Base-by-base conservation (phyloP, 1,140 invertebrate species). In the Caenorhabditis inopinata region DNA sequence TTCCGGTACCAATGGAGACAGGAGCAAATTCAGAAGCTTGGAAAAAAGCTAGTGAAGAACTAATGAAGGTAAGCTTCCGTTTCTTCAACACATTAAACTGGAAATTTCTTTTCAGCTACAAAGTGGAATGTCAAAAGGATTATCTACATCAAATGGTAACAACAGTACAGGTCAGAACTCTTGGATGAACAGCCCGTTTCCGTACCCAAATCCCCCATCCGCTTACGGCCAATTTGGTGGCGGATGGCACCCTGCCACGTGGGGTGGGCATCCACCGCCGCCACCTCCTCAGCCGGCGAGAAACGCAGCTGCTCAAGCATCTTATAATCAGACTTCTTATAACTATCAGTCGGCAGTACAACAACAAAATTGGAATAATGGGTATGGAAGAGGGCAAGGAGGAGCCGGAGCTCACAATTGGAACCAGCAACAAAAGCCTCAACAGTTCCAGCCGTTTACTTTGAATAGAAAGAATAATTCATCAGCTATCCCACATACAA, bases 381-480 rank as follows among this genome's bases (percentile, higher is more conserved):
- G 75, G 47, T 49, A 49, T 23, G 32, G 47, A 25, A 38, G 21
- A n/a, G 46, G 46, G 14, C 49, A 42, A 23, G 53, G 73, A 14
- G 75, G 75, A 76, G n/a, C n/a, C n/a, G 48, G 49, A 68, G 76
- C 21, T 14, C 23, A 25, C 53, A 51, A 45, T 16, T 45, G 76
- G 53, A 49, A 18, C 29, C 49, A 75, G 18, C 73, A 75, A 18
- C 42, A 47, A 45, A 62, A 42, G 11, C 58, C 11, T 4, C 48
- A 48, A 47, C 29, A 62, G 23, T 78, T 78, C 38, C 76, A 78
- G 47, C 76, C 76, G 23, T 78, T 78, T 35, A 23, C 76, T n/a
- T 42, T 78, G 18, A 53, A 53, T 32, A 68, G 38, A 21, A 38
- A 78, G 7, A 62, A 47, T 47, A 78, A 68, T 45, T 25, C 49